Evolutionary conservation across 2,797 vertebrate genomes (phyloP), one percentile per base, ranked within the genome.

Genomic region (Cheirogaleus major): DNA sequence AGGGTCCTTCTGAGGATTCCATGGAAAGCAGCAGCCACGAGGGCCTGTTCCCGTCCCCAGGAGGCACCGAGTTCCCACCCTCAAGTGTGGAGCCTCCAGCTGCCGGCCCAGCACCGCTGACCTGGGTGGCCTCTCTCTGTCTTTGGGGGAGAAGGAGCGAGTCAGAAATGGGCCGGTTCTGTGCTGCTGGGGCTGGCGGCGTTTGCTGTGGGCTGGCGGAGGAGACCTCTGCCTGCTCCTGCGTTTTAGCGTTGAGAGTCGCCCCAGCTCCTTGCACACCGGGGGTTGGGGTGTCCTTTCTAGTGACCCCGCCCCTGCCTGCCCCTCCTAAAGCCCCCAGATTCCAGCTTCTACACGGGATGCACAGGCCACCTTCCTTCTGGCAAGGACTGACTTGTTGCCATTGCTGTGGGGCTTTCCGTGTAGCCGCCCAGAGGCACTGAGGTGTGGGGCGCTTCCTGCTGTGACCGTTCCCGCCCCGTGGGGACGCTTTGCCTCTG

Each of bases 341-440:
- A 88, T 95, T 97, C 98, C 95, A 94, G 96, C 97, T 97, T 84
- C 91, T 80, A 70, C 87, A 95, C 61, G 89, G 98, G 86, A 97
- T 94, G 92, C 96, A 91, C 91, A 97, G 98, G 98, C 99, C 99
- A 99, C 99, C 99, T 99, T 99, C 99, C 99, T 99, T 99, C 98
- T 98, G 98, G 98, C 98, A 98, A 97, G 98, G 98, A 98, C 97
- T 95, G 98, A 98, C 98, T 98, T 98, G 98, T 98, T 98, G 97
- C 93, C 98, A 97, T 98, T 98, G 98, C 98, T 97, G 97, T 98
- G 97, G 98, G 98, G 98, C 94, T 98, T 98, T 99, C 97, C 91
- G 94, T 98, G 93, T 98, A 98, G 97, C 98, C 93, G 96, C 59
- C 57, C 98, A 98, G 98, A 97, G 97, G 92, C 95, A 80, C 98